Evolutionary conservation across 2,888 invertebrate species (phyloP), one percentile per base, ranked within the genome.

Genomic region (Drosophila dives): DNA sequence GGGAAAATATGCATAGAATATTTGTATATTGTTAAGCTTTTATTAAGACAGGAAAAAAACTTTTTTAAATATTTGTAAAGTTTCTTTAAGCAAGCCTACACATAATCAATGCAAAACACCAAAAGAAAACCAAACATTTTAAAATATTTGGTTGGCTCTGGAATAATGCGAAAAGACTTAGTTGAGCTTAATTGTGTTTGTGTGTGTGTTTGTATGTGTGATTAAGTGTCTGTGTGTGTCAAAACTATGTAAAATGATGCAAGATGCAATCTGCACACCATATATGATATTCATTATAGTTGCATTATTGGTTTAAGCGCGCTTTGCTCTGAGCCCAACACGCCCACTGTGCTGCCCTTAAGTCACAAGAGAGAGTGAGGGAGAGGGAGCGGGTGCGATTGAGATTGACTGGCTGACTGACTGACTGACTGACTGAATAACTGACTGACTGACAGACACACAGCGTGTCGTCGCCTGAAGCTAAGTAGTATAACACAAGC

Each of bases 401-500:
- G 20, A 32, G 12, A 40, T 29, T 33, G 26, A n/a, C 29, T 29
- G 29, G 29, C 29, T 29, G 42, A 53, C 26, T n/a, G 58, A 29
- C 48, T 38, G 33, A 53, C 29, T 51, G 53, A 53, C 53, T 49
- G 65, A 29, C 48, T 38, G 33, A 53, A 17, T 51, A 34, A 53
- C 53, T 49, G 65, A 36, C 72, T 34, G 71, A 75, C 66, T 58
- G 77, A 75, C 80, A 71, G 75, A 84, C 83, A 72, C 90, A 73
- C 90, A 89, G 90, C 86, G 75, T 85, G 86, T 63, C 77, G 73
- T 80, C 82, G 86, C 86, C 90, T 75, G 63, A 42, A 88, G 86
- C 90, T 82, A 55, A 38, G 55, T 55, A 80, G 77, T 60, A n/a
- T 38, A 63, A 58, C 61, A 67, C 23, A 79, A 58, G 33, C 69